Base-by-base conservation (phyloP, 2,888 invertebrate species). In the Dinocampus coccinellae region DNA sequence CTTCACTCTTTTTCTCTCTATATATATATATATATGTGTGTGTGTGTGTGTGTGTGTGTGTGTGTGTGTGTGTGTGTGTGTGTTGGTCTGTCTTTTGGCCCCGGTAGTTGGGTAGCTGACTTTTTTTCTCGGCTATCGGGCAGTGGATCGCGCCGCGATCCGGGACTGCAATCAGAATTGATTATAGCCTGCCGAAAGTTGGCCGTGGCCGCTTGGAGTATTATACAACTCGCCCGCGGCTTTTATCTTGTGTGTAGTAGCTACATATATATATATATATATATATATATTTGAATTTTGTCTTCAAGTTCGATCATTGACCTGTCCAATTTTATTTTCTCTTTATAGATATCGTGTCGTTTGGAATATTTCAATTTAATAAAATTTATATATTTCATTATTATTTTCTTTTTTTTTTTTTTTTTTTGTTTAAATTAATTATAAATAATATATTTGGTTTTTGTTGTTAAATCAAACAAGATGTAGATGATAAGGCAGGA, bases 121-220 rank as follows among this genome's bases (percentile, higher is more conserved):
- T 72, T 84, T 85, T 84, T 85, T 85, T 83, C 84, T 83, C 80
- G 79, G 80, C 84, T 85, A 82, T 85, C 85, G 84, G 78, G 76
- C 82, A 81, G 83, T 81, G 84, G 82, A 85, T 85, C 85, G 84
- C 82, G 80, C 83, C 79, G 80, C 83, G 84, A 84, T 84, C 81
- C 85, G 77, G 82, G 84, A 84, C 84, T 84, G 85, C 86, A 85
- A 86, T 85, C 86, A 85, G 86, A 85, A 86, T 86, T 85, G 86
- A 86, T 86, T 86, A 85, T 85, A 85, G 86, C 85, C 85, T 86
- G 87, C 86, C 87, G 87, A 87, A 87, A 86, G 83, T 84, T 79
- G 78, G 82, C 80, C 81, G 83, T 82, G 82, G 83, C 76, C 80
- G 79, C 81, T 80, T 74, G 64, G 70, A 73, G 73, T 73, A 75